phyloP scores from a whole-genome alignment of 1,140 invertebrate species.

The Dendroctonus ponderosae region DNA sequence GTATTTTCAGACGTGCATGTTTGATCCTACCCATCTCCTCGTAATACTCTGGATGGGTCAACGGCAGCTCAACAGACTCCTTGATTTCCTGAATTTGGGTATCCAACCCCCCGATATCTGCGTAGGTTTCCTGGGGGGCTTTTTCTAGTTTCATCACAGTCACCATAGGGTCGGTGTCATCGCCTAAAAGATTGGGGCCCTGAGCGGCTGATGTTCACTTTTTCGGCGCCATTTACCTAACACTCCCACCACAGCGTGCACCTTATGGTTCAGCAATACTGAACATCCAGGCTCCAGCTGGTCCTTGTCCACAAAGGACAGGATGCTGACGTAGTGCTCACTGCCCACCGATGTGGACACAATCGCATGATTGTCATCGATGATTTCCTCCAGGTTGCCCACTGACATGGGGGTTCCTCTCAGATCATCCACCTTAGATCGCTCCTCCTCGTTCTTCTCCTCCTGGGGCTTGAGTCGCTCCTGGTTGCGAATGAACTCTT shows the following conservation, averaged over 20 bases:
- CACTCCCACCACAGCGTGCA: constrained; percentile 98
- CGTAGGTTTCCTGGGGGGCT: constrained; percentile 99
- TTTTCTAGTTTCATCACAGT: constrained; percentile 99
- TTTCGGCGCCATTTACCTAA: constrained; percentile 50
- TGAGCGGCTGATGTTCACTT: neutral
- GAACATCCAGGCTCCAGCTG: constrained; percentile 99
- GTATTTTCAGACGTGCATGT: neutral
- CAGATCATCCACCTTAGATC: constrained; percentile 96
- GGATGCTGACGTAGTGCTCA: constrained; percentile 99
- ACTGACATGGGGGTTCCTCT: constrained; percentile 98
- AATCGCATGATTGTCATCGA: constrained; percentile 99
- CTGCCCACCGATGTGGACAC: constrained; percentile 99
- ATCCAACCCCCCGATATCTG: constrained; percentile 99
- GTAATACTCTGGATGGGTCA: constrained; percentile 99
- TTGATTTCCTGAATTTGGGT: constrained; percentile 99
- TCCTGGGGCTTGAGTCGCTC: constrained; percentile 97
- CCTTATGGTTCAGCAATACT: constrained; percentile 98
- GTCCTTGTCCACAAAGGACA: constrained; percentile 99
- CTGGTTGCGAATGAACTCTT: constrained; percentile 98
- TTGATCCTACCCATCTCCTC: constrained; percentile 89
- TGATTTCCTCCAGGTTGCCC: constrained; percentile 99
- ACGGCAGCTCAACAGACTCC: constrained; percentile 96
- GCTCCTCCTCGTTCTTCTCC: constrained; percentile 98
- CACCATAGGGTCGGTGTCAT: constrained; percentile 99
- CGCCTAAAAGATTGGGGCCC: constrained; percentile 56